A percentile compares a stretch with the other conserved stretches of the same genome.
Conservation (phyloP, 1,140 invertebrate genomes). For the Euwallacea fornicatus region DNA sequence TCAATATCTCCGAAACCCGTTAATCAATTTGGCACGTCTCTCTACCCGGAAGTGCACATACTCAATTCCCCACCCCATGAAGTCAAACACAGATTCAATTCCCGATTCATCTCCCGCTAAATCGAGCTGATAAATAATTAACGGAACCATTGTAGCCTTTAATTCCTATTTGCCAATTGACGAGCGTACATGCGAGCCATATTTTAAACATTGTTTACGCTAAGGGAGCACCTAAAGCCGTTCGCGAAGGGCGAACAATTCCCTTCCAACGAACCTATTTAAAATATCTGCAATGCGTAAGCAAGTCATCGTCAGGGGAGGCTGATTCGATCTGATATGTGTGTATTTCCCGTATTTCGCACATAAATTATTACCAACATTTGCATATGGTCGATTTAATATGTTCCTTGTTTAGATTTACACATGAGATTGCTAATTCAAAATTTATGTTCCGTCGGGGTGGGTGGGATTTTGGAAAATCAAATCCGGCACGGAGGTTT, state of each 20-base stretch:
- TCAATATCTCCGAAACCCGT: too few relatives aligned
- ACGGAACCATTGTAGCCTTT: too few relatives aligned
- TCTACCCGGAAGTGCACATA: too few relatives aligned
- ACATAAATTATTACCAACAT: slow-evolving; percentile 15
- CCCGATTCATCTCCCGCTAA: too few relatives aligned
- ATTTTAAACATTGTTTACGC: slow-evolving; percentile 32
- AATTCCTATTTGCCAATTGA: too few relatives aligned
- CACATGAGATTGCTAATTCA: slow-evolving; percentile 4
- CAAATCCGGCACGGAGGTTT: too few relatives aligned
- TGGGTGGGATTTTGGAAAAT: too few relatives aligned
- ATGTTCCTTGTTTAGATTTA: slow-evolving; percentile 3
- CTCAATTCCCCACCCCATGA: too few relatives aligned
- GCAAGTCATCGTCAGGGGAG: slow-evolving; percentile 26
- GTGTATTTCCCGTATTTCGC: slow-evolving; percentile 16
- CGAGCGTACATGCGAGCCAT: not conserved
- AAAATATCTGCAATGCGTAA: slow-evolving; percentile 36
- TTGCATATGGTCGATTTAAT: slow-evolving; percentile 9
- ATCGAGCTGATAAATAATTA: too few relatives aligned
- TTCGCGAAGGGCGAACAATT: slow-evolving; percentile 27
- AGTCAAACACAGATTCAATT: too few relatives aligned
- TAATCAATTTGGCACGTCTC: too few relatives aligned
- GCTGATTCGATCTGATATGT: slow-evolving; percentile 27
- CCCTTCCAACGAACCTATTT: slow-evolving; percentile 26
- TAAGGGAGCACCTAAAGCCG: slow-evolving; percentile 28
- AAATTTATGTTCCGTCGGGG: not conserved